Conservation (phyloP, 1,140 invertebrate species). For the Leptinotarsa undecemlineata region DNA sequence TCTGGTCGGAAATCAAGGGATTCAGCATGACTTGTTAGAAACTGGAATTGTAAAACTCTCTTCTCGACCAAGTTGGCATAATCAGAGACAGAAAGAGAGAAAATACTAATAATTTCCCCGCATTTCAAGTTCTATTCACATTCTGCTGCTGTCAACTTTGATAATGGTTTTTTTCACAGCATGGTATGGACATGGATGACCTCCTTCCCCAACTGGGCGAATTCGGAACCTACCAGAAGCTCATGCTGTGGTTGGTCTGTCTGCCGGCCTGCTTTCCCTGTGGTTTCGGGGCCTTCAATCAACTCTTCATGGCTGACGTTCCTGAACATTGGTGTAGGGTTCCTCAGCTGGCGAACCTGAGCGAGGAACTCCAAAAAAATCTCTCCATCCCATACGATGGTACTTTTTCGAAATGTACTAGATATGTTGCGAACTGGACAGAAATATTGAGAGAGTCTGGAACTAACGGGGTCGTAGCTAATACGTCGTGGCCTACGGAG, state of each 20-base stretch:
- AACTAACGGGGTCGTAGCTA: conserved; percentile 54
- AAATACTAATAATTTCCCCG: no score
- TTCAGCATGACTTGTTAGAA: no score
- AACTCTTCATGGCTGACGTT: conserved; percentile 82
- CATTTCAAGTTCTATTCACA: no score
- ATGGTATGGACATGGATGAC: conserved; percentile 76
- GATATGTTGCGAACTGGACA: conserved; percentile 75
- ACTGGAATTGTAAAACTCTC: no score
- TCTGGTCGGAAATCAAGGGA: no score
- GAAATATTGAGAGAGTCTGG: conserved; percentile 53
- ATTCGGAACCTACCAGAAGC: conserved; percentile 84
- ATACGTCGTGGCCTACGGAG: conserved; percentile 65
- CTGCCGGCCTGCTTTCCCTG: conserved; percentile 85
- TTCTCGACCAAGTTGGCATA: no score
- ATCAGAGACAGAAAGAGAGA: no score
- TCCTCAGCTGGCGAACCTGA: conserved; percentile 66
- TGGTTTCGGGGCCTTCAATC: conserved; percentile 89
- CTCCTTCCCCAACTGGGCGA: conserved; percentile 82
- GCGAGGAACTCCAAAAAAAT: conserved; percentile 62
- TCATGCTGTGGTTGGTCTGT: conserved; percentile 83
- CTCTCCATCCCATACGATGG: conserved; percentile 68
- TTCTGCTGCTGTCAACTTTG: no score
- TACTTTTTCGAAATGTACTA: conserved; percentile 64
- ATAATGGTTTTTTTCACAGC: neutral
- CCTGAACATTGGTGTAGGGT: conserved; percentile 81